A percentile compares a stretch with the other conserved stretches of the same genome.
phyloP scores from a whole-genome alignment of 2,113 vertebrate species.

The Mola mola region DNA sequence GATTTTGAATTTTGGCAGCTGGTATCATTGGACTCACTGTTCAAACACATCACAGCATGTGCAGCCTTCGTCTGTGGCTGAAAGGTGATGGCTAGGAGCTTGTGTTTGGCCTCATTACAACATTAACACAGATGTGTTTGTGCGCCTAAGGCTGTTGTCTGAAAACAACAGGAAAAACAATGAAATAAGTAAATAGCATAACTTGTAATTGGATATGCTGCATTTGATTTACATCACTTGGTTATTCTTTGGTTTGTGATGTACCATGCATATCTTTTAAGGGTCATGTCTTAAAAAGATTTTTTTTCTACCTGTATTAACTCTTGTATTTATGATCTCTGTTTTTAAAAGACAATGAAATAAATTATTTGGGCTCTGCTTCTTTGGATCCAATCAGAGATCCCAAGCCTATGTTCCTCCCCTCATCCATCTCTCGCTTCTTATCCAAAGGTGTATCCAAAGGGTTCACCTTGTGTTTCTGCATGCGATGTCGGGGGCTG shows the following conservation, averaged over 20 bases:
- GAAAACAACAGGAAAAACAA: background rate
- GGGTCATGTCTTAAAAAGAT: too few species aligned
- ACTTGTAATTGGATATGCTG: conserved; percentile 6
- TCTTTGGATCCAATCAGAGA: too few species aligned
- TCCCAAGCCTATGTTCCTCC: too few species aligned
- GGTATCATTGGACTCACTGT: conserved; percentile 1
- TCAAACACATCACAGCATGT: conserved; percentile 23
- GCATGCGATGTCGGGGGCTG: too few species aligned
- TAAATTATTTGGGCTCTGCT: too few species aligned
- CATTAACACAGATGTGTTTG: conserved; percentile 20
- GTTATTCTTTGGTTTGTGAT: background rate
- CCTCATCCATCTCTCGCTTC: too few species aligned
- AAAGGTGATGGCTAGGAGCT: conserved; percentile 23
- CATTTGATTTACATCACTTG: background rate
- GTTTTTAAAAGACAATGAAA: too few species aligned
- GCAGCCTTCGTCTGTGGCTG: conserved; percentile 15
- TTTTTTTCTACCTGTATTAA: too few species aligned
- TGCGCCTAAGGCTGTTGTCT: conserved; percentile 24
- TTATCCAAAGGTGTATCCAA: too few species aligned
- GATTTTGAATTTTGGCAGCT: conserved; percentile 24
- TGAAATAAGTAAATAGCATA: conserved; percentile 2
- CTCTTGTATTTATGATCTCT: too few species aligned
- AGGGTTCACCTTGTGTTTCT: too few species aligned
- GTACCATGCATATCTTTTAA: too few species aligned
- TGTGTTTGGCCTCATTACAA: conserved; percentile 24